A percentile compares a stretch with the other conserved stretches of the same genome.
These are phyloP conservation scores for Channallabes apus DNA, from an alignment of 2,797 vertebrate genomes.

Conservation along the genomic window DNA sequence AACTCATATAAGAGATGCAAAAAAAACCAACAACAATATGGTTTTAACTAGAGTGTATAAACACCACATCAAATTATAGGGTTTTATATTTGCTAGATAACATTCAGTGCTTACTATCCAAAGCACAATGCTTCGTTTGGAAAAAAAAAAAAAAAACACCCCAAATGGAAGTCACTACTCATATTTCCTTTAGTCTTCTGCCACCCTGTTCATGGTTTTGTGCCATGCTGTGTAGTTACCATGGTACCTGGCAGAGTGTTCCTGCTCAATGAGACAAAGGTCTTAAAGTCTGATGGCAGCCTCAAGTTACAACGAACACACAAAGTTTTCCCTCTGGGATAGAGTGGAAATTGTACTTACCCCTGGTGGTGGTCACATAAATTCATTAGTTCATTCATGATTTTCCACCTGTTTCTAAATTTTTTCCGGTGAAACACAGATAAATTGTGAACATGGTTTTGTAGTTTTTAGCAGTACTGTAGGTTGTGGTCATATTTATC, in stretches of 20 bases:
- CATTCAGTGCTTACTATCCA: constrained; percentile 9
- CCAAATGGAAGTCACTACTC: constrained; percentile 19
- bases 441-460: not conserved
- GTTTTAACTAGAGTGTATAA: not conserved
- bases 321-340: constrained; percentile 65
- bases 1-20: not conserved
- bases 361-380: constrained; percentile 59
- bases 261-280: constrained; percentile 73
- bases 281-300: constrained; percentile 65
- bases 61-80: not conserved
- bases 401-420: constrained; percentile 39
- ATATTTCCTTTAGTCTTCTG: constrained; percentile 48
- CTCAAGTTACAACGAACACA: constrained; percentile 73
- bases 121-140: not conserved
- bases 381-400: constrained; percentile 56
- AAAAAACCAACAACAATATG: not conserved
- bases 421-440: not conserved
- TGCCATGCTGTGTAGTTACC: constrained; percentile 59
- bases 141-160: not conserved
- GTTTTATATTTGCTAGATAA: not conserved
- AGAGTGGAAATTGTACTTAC: constrained; percentile 57
- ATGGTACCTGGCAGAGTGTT: constrained; percentile 70
- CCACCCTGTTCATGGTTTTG: constrained; percentile 28
- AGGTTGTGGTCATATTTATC: not conserved
- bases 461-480: not conserved